Evolutionary conservation across 2,113 vertebrate species (phyloP).

Genomic region (Toxotes jaculatrix): DNA sequence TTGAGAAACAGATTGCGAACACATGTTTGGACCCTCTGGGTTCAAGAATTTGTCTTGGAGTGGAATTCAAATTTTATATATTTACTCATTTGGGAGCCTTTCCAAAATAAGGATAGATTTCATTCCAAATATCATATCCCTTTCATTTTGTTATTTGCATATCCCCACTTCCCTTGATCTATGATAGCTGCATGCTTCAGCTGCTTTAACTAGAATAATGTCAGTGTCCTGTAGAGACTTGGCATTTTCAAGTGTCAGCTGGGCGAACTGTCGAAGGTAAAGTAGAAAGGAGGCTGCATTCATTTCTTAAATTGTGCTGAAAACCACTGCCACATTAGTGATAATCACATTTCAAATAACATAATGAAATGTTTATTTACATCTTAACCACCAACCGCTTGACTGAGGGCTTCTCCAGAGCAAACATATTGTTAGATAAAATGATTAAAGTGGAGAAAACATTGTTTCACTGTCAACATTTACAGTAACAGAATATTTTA

Average conservation of each 20-base stretch:
- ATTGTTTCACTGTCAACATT: not conserved
- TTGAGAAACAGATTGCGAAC: slow-evolving; percentile 72
- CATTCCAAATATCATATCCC: slow-evolving; percentile 41
- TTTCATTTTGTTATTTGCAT: slow-evolving; percentile 58
- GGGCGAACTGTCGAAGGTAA: slow-evolving; percentile 24
- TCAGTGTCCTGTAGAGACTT: slow-evolving; percentile 53
- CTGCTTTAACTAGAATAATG: slow-evolving; percentile 43
- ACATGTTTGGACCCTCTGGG: slow-evolving; percentile 58
- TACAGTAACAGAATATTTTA: not conserved
- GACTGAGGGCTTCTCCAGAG: too few species aligned
- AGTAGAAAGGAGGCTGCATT: slow-evolving; percentile 26
- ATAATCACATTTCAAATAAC: not conserved
- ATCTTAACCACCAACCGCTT: not conserved
- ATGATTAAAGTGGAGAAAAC: not conserved
- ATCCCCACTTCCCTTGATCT: slow-evolving; percentile 52
- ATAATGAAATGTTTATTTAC: not conserved
- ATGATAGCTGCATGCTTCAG: slow-evolving; percentile 47
- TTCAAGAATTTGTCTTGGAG: slow-evolving; percentile 53
- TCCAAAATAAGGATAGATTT: slow-evolving; percentile 49
- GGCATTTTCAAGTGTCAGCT: slow-evolving; percentile 54
- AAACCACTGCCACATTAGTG: not conserved
- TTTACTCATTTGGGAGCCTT: slow-evolving; percentile 40
- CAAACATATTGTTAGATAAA: too few species aligned
- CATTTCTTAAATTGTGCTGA: not conserved
- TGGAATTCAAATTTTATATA: slow-evolving; percentile 45